Evolutionary conservation across 2,888 invertebrate species (phyloP), one percentile per base, ranked within the genome.

Genomic region (Sarcophaga variegata): DNA sequence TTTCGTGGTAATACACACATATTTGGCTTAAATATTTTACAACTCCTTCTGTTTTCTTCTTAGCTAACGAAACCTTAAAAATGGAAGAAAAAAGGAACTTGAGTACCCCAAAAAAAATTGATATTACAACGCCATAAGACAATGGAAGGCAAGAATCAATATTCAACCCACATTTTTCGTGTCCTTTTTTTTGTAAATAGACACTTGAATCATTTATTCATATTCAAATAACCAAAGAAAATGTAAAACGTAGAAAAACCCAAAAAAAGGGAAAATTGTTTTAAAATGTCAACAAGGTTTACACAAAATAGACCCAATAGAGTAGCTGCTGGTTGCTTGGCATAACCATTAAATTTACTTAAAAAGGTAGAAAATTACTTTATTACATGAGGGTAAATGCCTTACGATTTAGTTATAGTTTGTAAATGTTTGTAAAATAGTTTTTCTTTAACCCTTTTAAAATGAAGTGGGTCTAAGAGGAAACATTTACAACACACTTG

Each of bases 141-240:
- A 82, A 83, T 59, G 66, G 63, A 47, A 82, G 37, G 22, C 63
- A 74, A 37, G 45, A 25, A 83, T 83, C 79, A 69, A 78, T 83
- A 83, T 79, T 74, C 20, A 83, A 83, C 74, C 69, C 59, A 74
- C 37, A 79, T 83, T 83, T 64, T 71, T 20, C 63, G 59, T 54
- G 27, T 22, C 8, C 54, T 54, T n/a, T 20, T 45, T 54, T n/a
- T 20, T 45, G 66, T 79, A 75, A 60, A 74, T 14, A 49, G 14
- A 66, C n/a, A 10, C 25, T 14, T 5, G 17, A 14, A 17, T 69
- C 20, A 59, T 12, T 80, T 62, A 62, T 12, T 22, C 17, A 22
- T 63, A 45, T 14, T 8, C 11, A 71, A 60, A 47, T 20, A 37
- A 67, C 22, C 27, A 22, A 70, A 54, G 54, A 17, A 54, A 54